These are phyloP conservation scores for Rhagologus leucostigma DNA, from an alignment of 2,113 vertebrate species.

Conservation along the genomic window DNA sequence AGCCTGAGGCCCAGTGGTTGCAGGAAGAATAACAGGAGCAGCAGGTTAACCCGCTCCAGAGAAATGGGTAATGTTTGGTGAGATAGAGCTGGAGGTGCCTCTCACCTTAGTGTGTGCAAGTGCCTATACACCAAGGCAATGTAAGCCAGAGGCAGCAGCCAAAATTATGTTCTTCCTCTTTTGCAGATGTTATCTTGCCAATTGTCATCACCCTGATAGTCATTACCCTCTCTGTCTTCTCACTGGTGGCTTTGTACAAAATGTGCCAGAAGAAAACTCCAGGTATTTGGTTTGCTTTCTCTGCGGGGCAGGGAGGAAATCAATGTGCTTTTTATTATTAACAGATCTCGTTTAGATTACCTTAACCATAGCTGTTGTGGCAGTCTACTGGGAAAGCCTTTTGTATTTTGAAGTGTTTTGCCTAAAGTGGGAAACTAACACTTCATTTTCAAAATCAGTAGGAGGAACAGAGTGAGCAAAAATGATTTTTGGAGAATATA, in stretches of 20 bases:
- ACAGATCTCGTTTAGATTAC: neutral
- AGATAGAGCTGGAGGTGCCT: neutral
- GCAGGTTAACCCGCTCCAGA: neutral
- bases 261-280: slow-evolving; percentile 74
- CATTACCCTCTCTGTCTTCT: slow-evolving; percentile 70
- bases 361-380: neutral
- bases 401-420: neutral
- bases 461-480: neutral
- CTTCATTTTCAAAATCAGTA: slow-evolving; percentile 22
- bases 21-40: neutral
- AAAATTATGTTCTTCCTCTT: neutral
- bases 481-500: neutral
- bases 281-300: slow-evolving; percentile 56
- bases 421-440: neutral
- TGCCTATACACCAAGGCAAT: neutral
- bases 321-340: neutral
- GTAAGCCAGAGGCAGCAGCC: neutral
- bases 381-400: neutral
- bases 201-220: slow-evolving; percentile 74
- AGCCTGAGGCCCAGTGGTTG: slow-evolving; percentile 47
- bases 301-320: accelerated
- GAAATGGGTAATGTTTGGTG: neutral
- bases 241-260: slow-evolving; percentile 72
- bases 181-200: slow-evolving; percentile 72
- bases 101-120: neutral